Base-by-base conservation (phyloP, 2,888 invertebrate species). In the Tetragonisca angustula region DNA sequence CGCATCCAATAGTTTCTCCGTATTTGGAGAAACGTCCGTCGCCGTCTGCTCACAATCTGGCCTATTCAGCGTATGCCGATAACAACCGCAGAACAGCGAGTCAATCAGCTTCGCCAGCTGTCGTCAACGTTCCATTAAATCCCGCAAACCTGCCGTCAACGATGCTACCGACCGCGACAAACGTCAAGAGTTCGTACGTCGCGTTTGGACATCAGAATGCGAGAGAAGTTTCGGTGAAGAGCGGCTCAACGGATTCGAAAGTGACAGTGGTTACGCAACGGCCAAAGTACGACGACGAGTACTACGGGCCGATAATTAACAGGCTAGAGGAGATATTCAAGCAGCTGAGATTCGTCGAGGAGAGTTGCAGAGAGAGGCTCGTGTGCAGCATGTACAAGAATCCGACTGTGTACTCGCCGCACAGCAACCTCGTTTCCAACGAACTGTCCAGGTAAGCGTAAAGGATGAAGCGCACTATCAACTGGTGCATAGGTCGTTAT, bases 331-430 rank as follows among this genome's bases (percentile, higher is more conserved):
- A 96, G 56, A 96, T 98, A 76, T 95, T 98, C 85, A 95, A 95
- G 43, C 97, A 97, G 77, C 94, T 98, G 77, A 96, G 97, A 21
- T 97, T 97, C 64, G 94, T 94, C 0, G 97, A 97, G 19, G 96
- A 97, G 86, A 95, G 96, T 0, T 98, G 98, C 93, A 95, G 96
- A 82, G 98, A 98, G 93, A 95, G 98, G 82, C 96, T 98, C 0
- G 96, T 98, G 3, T 98, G 98, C 93, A 97, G 97, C 86, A 96
- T 98, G 95, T 98, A 98, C 95, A 97, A 97, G 91, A 97, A 97
- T 93, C 98, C 98, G 0, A 95, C 96, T 86, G 96, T 96, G 90
- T 98, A 97, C 91, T 97, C 97, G 83, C 98, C 98, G 0, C 97
- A 97, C 93, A 98, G 98, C 93, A 98, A 98, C 94, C 96, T 98